Conservation (phyloP, 1,140 invertebrate species). For the Dolichoris vasculosae region DNA sequence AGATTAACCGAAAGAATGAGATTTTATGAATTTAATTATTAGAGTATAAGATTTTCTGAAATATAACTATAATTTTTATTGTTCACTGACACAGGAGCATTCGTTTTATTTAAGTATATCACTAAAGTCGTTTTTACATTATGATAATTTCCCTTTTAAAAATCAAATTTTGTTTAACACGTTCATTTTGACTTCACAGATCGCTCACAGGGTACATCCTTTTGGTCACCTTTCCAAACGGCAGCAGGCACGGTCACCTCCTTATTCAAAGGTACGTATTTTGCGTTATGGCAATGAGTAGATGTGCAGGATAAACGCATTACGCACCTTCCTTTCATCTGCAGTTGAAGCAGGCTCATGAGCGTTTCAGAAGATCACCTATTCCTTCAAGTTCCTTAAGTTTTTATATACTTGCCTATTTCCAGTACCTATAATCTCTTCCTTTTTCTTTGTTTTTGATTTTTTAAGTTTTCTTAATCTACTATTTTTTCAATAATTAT, state of each 20-base stretch:
- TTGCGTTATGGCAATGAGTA: not conserved
- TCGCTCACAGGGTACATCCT: slow-evolving; percentile 79
- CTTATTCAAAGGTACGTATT: slow-evolving; percentile 84
- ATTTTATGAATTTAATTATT: no score
- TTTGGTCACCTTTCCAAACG: slow-evolving; percentile 88
- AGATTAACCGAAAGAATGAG: no score
- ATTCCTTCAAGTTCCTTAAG: not conserved
- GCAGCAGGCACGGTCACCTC: slow-evolving; percentile 86
- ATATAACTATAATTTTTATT: no score
- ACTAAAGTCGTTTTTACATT: no score
- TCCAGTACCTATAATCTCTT: not conserved
- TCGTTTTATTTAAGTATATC: no score
- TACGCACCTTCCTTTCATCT: slow-evolving; percentile 12
- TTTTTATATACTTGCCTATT: not conserved
- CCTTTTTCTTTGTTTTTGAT: not conserved
- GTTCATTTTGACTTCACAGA: slow-evolving; percentile 70
- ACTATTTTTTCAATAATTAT: no score
- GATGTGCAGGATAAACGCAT: not conserved
- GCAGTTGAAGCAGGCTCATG: not conserved
- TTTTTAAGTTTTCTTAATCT: not conserved
- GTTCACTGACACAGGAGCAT: no score
- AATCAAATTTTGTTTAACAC: slow-evolving; percentile 26
- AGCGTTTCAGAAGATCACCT: not conserved
- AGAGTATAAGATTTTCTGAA: no score
- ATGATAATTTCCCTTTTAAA: not conserved